Percentiles rank a stretch among this genome's conserved stretches.
Conservation (phyloP, 2,888 invertebrate genomes). For the Autographa pulchrina region DNA sequence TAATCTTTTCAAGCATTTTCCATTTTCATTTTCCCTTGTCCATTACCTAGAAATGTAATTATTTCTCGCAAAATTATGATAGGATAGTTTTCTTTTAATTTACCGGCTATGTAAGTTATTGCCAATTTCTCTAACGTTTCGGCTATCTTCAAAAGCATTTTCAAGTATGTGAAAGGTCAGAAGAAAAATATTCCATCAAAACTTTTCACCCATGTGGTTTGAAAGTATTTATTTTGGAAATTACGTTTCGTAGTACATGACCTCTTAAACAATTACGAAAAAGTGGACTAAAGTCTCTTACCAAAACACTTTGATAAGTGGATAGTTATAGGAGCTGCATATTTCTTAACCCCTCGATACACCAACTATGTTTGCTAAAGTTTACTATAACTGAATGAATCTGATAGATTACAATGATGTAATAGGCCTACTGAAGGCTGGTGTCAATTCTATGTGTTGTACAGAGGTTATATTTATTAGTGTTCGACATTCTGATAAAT, state of each 20-base stretch:
- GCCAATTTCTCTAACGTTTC: too few relatives aligned
- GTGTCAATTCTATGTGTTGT: slow-evolving; percentile 9
- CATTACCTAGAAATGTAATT: background rate
- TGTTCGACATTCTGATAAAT: background rate
- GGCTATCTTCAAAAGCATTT: too few relatives aligned
- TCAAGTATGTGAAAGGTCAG: too few relatives aligned
- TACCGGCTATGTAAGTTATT: too few relatives aligned
- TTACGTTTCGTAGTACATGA: background rate
- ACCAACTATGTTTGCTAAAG: background rate
- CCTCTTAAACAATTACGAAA: background rate
- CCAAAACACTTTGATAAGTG: background rate
- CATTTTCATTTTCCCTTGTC: background rate
- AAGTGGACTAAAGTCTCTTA: background rate
- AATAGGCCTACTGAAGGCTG: slow-evolving; percentile 3
- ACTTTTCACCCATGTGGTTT: too few relatives aligned
- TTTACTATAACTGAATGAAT: background rate
- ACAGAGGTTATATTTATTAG: slow-evolving; percentile 6
- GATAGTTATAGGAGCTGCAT: too few relatives aligned
- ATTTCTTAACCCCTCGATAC: background rate
- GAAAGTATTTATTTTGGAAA: too few relatives aligned
- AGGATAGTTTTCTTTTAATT: too few relatives aligned
- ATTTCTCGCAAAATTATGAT: too few relatives aligned
- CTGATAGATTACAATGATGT: slow-evolving; percentile 3
- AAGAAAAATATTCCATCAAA: too few relatives aligned
- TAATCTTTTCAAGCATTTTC: background rate